Conservation (phyloP, 64 coral and sea anemone genomes). For the Porites lutea region DNA sequence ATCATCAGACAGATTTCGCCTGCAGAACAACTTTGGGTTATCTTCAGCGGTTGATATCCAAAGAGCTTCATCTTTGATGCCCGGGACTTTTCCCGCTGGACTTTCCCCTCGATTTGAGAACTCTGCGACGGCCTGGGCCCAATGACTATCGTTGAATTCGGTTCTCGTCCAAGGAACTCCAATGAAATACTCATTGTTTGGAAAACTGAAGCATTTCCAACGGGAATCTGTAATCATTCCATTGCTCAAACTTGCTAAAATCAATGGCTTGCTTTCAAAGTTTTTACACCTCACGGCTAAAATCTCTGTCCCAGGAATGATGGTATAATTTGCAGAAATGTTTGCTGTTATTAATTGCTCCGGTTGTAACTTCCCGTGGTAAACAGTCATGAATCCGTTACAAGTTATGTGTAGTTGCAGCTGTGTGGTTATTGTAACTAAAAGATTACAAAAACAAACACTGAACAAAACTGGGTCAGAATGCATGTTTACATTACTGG, state of each 20-base stretch:
- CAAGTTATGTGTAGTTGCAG: no score
- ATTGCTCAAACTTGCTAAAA: neutral
- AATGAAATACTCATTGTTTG: neutral
- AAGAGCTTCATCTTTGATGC: neutral
- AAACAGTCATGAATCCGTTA: no score
- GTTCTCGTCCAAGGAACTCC: neutral
- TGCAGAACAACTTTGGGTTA: no score
- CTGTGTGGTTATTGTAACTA: no score
- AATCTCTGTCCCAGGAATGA: no score
- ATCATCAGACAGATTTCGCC: no score
- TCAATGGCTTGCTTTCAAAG: neutral
- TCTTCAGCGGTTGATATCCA: neutral
- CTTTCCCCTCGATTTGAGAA: neutral
- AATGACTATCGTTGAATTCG: neutral
- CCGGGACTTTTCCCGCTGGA: neutral
- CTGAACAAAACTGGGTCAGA: no score
- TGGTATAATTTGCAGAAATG: no score
- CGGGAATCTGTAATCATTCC: neutral
- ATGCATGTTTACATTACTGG: no score
- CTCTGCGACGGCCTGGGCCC: neutral
- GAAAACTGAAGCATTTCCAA: neutral
- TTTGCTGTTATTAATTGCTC: no score
- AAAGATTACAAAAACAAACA: no score
- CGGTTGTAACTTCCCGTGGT: no score
- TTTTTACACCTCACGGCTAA: neutral